Base-by-base conservation (phyloP, 2,797 vertebrate species). In the Poeciliopsis turneri region DNA sequence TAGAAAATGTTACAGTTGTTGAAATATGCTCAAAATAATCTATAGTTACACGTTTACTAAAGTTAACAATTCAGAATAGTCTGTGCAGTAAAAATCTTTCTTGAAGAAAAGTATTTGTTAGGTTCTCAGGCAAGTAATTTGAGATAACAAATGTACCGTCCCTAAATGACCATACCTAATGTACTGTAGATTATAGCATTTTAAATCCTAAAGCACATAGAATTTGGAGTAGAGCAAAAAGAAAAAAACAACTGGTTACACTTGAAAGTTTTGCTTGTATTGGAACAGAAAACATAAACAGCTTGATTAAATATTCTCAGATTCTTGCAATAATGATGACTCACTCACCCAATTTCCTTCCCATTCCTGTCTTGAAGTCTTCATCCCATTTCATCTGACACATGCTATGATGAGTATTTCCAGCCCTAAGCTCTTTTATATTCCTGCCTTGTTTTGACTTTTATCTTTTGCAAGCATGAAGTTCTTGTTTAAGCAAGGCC, bases 361-460 rank as follows among this genome's bases (percentile, higher is more conserved):
- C 28, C 46, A 55, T 68, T 55, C 71, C 16, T 45, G 18, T 68
- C 73, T 84, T 84, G 76, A 89, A 83, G 78, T 69, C 78, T 25
- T 72, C 72, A 79, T 78, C 68, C 49, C 25, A 25, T 53, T 73
- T 66, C 55, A 47, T 1, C 73, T 71, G 71, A 75, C 8, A 25
- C 74, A 5, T 70, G 36, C 66, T 73, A 33, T n/a, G 75, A 72
- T 49, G 45, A 76, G 74, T 73, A 76, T 72, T 81, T 80, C 72
- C 72, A 69, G 59, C 75, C 13, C 66, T 49, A 43, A 72, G 75
- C 10, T 20, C 41, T 81, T 82, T 88, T 18, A 74, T 73, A 75
- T 81, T 64, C 77, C 68, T 76, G 28, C 71, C 80, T 78, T 78
- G 79, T 80, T 89, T 85, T 86, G 80, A 78, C 78, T 82, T 86